Base-by-base conservation (phyloP, 2,888 invertebrate genomes). In the Acanthopleura granulata region DNA sequence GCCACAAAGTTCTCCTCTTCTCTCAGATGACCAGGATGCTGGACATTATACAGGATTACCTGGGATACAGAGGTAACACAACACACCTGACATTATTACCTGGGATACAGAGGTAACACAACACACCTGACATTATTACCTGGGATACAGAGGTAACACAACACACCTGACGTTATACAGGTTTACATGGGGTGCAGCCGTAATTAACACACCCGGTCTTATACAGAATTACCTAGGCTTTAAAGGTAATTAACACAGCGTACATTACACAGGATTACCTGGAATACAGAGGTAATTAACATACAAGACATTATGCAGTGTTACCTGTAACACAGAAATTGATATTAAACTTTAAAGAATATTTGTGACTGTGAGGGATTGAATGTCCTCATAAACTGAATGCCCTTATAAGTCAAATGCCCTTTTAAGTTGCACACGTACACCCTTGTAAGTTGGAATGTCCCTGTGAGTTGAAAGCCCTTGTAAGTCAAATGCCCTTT, bases 261-360 rank as follows among this genome's bases (percentile, higher is more conserved):
- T 91, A 91, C 80, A 88, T 91, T 49, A 75, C 91, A 15, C 90
- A 91, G 81, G 91, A 91, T 78, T 91, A 89, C 79, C 82, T 91
- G 12, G 86, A 86, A 16, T 88, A 86, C 74, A 84, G 89, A 83
- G 89, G 90, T 89, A 75, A 73, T 9, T 9, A 40, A 40, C 40
- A 40, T 9, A 40, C 40, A 3, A 6, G 40, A 40, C 40, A 77
- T 62, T 27, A 75, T 91, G 14, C 90, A 27, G n/a, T 1, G 11
- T 22, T 25, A 11, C 61, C 25, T 61, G 61, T 3, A 9, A 40
- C 9, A 40, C 40, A 40, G 40, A 40, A 9, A 9, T n/a, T n/a
- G n/a, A n/a, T n/a, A n/a, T n/a, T n/a, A n/a, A n/a, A n/a, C n/a
- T n/a, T n/a, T n/a, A n/a, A n/a, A n/a, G n/a, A n/a, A n/a, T n/a